Conservation (phyloP, 2,797 vertebrate genomes). For the Argentina silus region DNA sequence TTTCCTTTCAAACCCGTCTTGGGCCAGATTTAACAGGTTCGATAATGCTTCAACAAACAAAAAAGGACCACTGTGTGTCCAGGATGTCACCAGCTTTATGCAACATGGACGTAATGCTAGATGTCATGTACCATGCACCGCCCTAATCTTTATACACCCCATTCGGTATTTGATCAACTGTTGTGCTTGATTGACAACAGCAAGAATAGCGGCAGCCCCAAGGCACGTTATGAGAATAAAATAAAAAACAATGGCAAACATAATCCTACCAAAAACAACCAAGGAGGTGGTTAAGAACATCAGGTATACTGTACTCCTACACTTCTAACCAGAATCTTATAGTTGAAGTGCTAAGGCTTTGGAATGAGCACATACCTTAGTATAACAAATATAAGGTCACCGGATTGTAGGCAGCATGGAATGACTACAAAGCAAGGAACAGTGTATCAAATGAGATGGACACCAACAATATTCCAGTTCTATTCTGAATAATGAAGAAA, state of each 20-base stretch:
- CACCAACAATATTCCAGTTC: constrained; percentile 7
- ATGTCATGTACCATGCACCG: background rate
- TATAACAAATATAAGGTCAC: constrained; percentile 10
- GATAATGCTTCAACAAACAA: background rate
- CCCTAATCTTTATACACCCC: constrained; percentile 3
- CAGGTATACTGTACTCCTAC: background rate
- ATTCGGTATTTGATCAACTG: constrained; percentile 11
- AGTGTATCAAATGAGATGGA: background rate
- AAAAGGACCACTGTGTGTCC: constrained; percentile 27
- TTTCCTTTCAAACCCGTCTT: background rate
- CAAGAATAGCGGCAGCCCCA: constrained; percentile 5
- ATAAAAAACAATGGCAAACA: constrained; percentile 16
- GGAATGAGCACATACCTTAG: constrained; percentile 13
- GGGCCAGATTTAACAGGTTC: background rate
- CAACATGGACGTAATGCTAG: background rate
- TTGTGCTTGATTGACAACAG: background rate
- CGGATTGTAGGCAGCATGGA: constrained; percentile 23
- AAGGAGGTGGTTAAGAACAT: constrained; percentile 3
- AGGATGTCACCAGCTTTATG: background rate
- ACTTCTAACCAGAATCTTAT: background rate
- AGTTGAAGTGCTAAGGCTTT: constrained; percentile 15
- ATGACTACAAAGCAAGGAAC: constrained; percentile 14
- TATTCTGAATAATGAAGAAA: background rate
- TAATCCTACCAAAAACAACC: background rate
- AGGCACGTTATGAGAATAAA: background rate